These are phyloP conservation scores for Orbicella faveolata DNA, from an alignment of 64 coral and sea anemone genomes.

Conservation along the genomic window DNA sequence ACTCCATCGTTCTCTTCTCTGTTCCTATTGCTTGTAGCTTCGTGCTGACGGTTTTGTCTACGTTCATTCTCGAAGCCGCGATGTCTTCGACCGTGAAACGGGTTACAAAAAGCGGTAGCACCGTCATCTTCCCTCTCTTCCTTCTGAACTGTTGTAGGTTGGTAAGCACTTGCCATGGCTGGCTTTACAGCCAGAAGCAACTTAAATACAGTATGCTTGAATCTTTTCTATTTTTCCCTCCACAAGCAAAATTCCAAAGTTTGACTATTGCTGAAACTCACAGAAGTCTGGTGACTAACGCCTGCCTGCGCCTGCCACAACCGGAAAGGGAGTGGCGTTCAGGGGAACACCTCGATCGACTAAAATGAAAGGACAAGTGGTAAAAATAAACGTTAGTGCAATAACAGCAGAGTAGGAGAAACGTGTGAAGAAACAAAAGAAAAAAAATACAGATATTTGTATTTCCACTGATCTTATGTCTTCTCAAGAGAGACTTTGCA, in stretches of 20 bases:
- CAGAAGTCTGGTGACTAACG: slow-evolving; percentile 27
- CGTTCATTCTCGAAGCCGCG: slow-evolving; percentile 19
- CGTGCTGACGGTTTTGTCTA: background rate
- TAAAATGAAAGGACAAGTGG: too few relatives aligned
- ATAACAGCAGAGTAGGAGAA: too few relatives aligned
- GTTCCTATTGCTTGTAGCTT: background rate
- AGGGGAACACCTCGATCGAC: background rate
- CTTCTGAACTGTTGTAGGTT: slow-evolving; percentile 74
- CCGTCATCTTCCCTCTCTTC: slow-evolving; percentile 50
- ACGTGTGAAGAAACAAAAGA: too few relatives aligned
- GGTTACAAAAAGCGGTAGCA: slow-evolving; percentile 46
- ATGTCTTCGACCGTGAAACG: slow-evolving; percentile 57
- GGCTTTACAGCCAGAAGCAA: background rate
- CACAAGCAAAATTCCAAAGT: background rate
- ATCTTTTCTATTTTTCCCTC: background rate
- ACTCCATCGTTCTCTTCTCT: slow-evolving; percentile 2
- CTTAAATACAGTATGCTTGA: too few relatives aligned
- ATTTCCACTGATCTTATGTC: too few relatives aligned
- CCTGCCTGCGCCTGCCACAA: slow-evolving; percentile 14
- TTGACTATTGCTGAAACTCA: background rate
- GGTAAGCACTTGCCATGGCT: slow-evolving; percentile 78
- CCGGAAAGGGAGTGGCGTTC: slow-evolving; percentile 12
- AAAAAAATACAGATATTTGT: too few relatives aligned
- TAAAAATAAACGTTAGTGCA: too few relatives aligned
- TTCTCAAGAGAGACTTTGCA: too few relatives aligned